These are phyloP conservation scores for Neuroscelio doddi DNA, from an alignment of 2,888 invertebrate genomes.

Conservation along the genomic window DNA sequence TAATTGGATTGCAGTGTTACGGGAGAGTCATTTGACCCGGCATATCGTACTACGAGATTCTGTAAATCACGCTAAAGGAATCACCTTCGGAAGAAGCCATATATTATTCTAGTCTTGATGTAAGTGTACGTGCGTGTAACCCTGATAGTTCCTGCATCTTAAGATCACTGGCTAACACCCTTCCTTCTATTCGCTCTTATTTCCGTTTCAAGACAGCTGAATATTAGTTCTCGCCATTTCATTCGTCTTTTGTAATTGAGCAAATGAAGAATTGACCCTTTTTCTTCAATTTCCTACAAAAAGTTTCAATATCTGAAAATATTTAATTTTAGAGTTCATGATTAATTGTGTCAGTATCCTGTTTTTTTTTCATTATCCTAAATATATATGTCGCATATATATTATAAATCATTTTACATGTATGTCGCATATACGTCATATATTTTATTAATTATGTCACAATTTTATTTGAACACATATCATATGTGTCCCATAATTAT, in stretches of 20 bases:
- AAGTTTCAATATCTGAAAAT: too few relatives aligned
- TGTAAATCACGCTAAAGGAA: conserved; percentile 69
- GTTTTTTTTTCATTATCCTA: too few relatives aligned
- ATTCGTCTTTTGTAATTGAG: conserved; percentile 19
- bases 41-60: conserved; percentile 66
- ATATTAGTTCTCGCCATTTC: conserved; percentile 25
- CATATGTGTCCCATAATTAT: too few relatives aligned
- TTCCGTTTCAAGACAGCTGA: conserved; percentile 59
- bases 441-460: too few relatives aligned
- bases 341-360: too few relatives aligned
- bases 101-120: conserved; percentile 68
- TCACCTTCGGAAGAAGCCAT: conserved; percentile 57
- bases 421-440: too few relatives aligned
- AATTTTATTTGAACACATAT: too few relatives aligned
- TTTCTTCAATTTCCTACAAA: too few relatives aligned
- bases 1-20: conserved; percentile 25
- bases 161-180: conserved; percentile 61
- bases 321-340: too few relatives aligned
- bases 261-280: too few relatives aligned
- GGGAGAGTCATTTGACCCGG: conserved; percentile 62
- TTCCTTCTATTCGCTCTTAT: conserved; percentile 60
- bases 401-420: too few relatives aligned
- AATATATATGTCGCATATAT: too few relatives aligned
- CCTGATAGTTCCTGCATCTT: conserved; percentile 58
- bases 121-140: conserved; percentile 70